phyloP scores from a whole-genome alignment of 2,888 invertebrate species.

The Synergus laeviventris region DNA sequence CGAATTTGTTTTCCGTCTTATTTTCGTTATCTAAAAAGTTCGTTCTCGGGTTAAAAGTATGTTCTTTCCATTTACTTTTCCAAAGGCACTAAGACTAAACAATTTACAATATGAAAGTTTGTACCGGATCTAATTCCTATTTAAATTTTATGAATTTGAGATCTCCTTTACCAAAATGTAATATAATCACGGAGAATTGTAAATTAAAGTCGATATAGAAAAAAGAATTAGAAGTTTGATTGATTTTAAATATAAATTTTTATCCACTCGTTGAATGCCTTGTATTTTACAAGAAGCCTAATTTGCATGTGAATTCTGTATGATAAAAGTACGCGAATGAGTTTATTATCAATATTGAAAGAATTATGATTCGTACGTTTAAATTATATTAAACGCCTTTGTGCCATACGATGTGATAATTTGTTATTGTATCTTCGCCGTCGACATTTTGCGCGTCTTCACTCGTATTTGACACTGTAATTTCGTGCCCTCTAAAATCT shows the following conservation, averaged over 20 bases:
- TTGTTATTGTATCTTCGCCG: constrained; percentile 51
- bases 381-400: constrained; percentile 57
- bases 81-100: constrained; percentile 39
- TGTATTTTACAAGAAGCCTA: not conserved
- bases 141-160: not conserved
- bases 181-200: constrained; percentile 18
- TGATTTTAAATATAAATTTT: constrained; percentile 24
- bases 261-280: constrained; percentile 9
- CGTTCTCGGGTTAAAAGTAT: not conserved
- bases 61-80: not conserved
- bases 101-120: constrained; percentile 10
- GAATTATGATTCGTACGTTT: constrained; percentile 25
- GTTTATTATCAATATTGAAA: constrained; percentile 24
- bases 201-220: constrained; percentile 23
- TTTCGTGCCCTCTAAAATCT: not conserved
- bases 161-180: constrained; percentile 3
- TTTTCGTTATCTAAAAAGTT: constrained; percentile 1
- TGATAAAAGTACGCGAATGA: not conserved
- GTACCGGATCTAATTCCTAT: not conserved
- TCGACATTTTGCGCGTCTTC: constrained; percentile 40
- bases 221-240: not conserved
- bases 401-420: constrained; percentile 69
- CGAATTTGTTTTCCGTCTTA: not conserved
- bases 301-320: not conserved
- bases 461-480: constrained; percentile 46